phyloP scores from a whole-genome alignment of 1,140 invertebrate species.

The Camponotus vicinus region DNA sequence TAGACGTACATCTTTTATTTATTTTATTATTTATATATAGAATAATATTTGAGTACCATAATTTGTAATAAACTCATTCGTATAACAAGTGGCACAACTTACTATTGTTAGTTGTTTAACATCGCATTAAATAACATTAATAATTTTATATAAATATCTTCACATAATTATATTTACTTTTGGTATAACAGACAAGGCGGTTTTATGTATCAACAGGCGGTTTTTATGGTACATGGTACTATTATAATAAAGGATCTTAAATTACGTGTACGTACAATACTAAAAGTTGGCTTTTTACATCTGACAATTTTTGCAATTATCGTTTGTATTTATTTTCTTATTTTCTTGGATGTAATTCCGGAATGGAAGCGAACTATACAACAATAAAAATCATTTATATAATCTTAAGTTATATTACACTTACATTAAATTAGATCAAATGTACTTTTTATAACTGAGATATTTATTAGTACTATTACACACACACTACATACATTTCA shows the following conservation, averaged over 20 bases:
- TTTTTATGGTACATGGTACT: neutral
- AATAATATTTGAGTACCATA: neutral
- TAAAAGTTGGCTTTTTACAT: slow-evolving; percentile 35
- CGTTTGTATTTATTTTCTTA: neutral
- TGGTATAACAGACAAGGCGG: slow-evolving; percentile 4
- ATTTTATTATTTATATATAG: neutral
- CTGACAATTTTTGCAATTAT: slow-evolving; percentile 62
- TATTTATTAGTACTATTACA: no score
- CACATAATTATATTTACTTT: slow-evolving; percentile 13
- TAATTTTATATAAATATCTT: slow-evolving; percentile 41
- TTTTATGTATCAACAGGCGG: slow-evolving; percentile 43
- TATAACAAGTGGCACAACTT: neutral
- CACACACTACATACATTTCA: no score
- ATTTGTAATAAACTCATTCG: neutral
- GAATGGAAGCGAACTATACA: no score
- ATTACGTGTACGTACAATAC: slow-evolving; percentile 28
- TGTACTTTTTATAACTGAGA: no score
- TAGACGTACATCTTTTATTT: neutral
- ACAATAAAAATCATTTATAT: no score
- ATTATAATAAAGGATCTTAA: slow-evolving; percentile 35
- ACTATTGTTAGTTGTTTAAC: slow-evolving; percentile 20
- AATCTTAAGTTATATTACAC: neutral
- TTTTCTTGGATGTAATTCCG: neutral
- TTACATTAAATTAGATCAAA: neutral
- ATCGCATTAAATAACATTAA: slow-evolving; percentile 3